A percentile compares a stretch with the other conserved stretches of the same genome.
phyloP scores from a whole-genome alignment of 2,888 invertebrate genomes.

The Pseudococcus viburni region DNA sequence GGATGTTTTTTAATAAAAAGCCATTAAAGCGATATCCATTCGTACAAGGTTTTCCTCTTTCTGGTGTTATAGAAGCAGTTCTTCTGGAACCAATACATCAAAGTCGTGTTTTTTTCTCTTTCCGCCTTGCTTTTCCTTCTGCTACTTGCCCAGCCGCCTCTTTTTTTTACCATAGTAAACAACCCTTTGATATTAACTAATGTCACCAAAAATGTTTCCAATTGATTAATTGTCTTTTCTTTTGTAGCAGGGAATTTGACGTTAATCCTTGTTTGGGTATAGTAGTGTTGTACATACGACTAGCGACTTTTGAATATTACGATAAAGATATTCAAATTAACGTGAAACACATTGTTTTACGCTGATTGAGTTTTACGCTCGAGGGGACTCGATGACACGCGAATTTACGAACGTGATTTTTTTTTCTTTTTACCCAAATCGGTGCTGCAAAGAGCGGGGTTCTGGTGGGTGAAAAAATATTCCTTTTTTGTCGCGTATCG shows the following conservation, averaged over 20 bases:
- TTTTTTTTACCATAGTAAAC: slow-evolving; percentile 39
- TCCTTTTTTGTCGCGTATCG: background rate
- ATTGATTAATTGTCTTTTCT: slow-evolving; percentile 59
- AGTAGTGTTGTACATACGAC: background rate
- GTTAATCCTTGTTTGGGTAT: slow-evolving; percentile 39
- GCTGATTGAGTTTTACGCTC: slow-evolving; percentile 32
- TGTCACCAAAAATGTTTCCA: slow-evolving; percentile 59
- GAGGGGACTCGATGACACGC: background rate
- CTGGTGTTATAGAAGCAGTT: slow-evolving; percentile 38
- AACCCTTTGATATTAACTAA: slow-evolving; percentile 56
- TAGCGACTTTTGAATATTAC: slow-evolving; percentile 21
- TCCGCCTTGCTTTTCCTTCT: background rate
- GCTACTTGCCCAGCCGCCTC: background rate
- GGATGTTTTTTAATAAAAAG: slow-evolving; percentile 59
- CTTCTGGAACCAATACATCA: slow-evolving; percentile 58
- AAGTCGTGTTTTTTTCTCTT: slow-evolving; percentile 40
- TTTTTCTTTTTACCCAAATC: background rate
- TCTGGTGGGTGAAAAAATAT: background rate
- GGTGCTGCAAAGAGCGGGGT: background rate
- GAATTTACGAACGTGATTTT: slow-evolving; percentile 31
- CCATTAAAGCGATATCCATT: slow-evolving; percentile 58
- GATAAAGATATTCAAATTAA: slow-evolving; percentile 43
- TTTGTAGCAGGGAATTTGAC: background rate
- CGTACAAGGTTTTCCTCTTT: slow-evolving; percentile 56
- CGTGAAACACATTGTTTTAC: slow-evolving; percentile 35